phyloP scores from a whole-genome alignment of 2,113 vertebrate species.

The Microcebus jonahi region DNA sequence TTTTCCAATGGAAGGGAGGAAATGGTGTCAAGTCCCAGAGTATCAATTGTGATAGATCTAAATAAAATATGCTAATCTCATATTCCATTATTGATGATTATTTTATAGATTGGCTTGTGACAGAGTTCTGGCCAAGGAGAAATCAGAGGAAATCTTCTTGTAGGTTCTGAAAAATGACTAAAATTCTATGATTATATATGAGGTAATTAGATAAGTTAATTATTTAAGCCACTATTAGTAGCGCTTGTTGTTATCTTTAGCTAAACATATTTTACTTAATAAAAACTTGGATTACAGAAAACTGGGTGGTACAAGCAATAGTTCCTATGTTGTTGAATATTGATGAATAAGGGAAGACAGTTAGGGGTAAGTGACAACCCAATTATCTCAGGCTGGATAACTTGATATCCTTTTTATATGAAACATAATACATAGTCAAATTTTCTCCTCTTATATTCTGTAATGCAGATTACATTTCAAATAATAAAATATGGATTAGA shows the following conservation, averaged over 20 bases:
- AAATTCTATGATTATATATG: neutral
- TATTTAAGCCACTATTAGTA: neutral
- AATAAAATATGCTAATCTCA: neutral
- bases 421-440: neutral
- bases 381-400: neutral
- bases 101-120: neutral
- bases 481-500: neutral
- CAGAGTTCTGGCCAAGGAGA: neutral
- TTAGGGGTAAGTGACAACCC: neutral
- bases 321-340: neutral
- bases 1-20: neutral
- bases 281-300: conserved; percentile 22
- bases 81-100: neutral
- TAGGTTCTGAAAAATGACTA: neutral
- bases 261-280: neutral
- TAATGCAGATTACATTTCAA: neutral
- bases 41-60: neutral
- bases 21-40: neutral
- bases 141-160: neutral
- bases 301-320: neutral
- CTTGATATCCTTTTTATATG: neutral
- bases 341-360: neutral
- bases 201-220: neutral
- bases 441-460: neutral
- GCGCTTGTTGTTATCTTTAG: neutral